Evolutionary conservation across 2,113 vertebrate genomes (phyloP).

Genomic region (Lamprotornis superbus): DNA sequence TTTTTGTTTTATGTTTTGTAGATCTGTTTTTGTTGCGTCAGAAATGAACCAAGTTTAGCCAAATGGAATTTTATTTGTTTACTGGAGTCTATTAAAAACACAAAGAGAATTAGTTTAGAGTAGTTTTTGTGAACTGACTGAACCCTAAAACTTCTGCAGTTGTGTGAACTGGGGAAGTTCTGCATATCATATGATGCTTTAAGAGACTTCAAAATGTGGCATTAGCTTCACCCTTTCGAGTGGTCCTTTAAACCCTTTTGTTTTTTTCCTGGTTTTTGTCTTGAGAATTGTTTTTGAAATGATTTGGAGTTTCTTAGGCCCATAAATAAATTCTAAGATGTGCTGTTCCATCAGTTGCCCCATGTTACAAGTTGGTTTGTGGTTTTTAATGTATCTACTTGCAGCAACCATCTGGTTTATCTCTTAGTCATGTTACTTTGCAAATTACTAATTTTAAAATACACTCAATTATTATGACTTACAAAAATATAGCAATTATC

Average conservation of each 20-base stretch:
- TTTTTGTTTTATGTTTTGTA: neutral
- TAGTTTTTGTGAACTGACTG: neutral
- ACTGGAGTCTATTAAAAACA: neutral
- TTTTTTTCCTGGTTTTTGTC: neutral
- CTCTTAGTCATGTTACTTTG: neutral
- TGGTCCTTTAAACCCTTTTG: neutral
- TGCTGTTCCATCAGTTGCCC: neutral
- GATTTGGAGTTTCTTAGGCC: neutral
- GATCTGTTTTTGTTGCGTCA: neutral
- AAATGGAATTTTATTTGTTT: constrained; percentile 20
- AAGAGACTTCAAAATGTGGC: neutral
- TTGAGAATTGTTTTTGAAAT: neutral
- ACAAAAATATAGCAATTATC: neutral
- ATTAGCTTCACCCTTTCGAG: neutral
- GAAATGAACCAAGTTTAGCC: neutral
- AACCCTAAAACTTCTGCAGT: neutral
- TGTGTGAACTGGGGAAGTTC: neutral
- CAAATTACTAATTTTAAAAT: neutral
- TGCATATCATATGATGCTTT: neutral
- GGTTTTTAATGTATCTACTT: neutral
- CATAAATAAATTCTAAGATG: neutral
- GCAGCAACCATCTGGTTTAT: neutral
- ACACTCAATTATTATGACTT: neutral
- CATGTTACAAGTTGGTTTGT: neutral
- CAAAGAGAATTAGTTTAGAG: neutral